Base-by-base conservation (phyloP, 2,113 vertebrate species). In the Etheostoma spectabile region DNA sequence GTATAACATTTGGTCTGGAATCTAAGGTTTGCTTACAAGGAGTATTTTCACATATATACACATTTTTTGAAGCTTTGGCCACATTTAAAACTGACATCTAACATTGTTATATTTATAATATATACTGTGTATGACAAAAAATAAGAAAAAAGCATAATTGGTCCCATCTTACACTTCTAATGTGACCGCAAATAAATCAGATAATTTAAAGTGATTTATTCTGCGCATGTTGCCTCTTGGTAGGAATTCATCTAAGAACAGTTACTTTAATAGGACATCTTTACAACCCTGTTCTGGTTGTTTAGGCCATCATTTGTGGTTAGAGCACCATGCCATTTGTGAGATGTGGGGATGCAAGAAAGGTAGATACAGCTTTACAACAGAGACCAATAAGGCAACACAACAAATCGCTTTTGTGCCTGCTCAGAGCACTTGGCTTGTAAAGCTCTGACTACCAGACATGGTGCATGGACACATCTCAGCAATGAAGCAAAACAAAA, bases 341-440 rank as follows among this genome's bases (percentile, higher is more conserved):
- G 63, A 72, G 68, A 79, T 77, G 21, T 38, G 52, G 15, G 21
- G 52, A 71, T 48, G 18, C 27, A 33, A 18, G 49, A 60, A 30
- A 77, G 70, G 70, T 79, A 70, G 38, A 84, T 42, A n/a, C 35
- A 49, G 72, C 76, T 82, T 66, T 65, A 61, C 74, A 66, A 45
- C 55, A 79, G 83, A 75, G 80, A 78, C 66, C 77, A 85, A 78
- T 80, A 85, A 83, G 49, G 57, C 38, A 56, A 60, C 75, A 75
- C 68, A 62, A 75, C 60, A 79, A 79, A 79, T 77, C 3, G 5
- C 38, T 59, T 63, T 57, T 59, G 63, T 56, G 48, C 27, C 21
- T 38, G 19, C 60, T 57, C 35, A 0, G 53, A 64, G 53, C 33
- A 2, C 42, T 79, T 35, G 3, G 8, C 56, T 19, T 61, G 59